Evolutionary conservation across 2,888 invertebrate species (phyloP).

Genomic region (Oscheius sp.): DNA sequence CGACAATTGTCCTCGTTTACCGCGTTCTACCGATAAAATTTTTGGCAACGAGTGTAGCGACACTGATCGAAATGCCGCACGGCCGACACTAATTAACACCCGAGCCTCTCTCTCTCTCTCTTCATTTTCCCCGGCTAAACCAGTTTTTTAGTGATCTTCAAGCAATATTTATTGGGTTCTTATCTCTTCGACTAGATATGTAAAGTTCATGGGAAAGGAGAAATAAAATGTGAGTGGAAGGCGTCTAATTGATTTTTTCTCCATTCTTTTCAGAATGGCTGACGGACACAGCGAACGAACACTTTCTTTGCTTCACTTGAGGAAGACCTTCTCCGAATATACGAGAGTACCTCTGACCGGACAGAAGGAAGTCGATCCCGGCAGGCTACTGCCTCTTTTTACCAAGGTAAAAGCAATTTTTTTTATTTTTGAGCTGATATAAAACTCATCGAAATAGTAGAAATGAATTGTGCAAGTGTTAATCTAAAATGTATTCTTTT

Average conservation of each 20-base stretch:
- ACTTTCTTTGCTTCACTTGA: constrained; percentile 91
- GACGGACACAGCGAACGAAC: constrained; percentile 73
- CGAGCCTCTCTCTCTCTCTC: background rate
- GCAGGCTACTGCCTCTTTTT: constrained; percentile 95
- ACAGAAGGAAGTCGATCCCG: constrained; percentile 82
- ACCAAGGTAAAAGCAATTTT: constrained; percentile 71
- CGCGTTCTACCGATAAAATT: background rate
- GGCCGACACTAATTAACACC: constrained; percentile 23
- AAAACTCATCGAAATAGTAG: too few species aligned
- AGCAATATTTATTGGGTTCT: too few species aligned
- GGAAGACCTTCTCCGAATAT: constrained; percentile 93
- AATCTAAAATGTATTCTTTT: too few species aligned
- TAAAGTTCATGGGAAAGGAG: background rate
- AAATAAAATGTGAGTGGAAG: background rate
- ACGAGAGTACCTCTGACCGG: constrained; percentile 79
- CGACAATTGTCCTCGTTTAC: background rate
- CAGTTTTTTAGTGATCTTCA: background rate
- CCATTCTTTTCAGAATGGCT: constrained; percentile 26
- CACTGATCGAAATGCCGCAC: constrained; percentile 23
- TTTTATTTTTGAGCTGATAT: background rate
- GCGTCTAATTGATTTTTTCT: background rate
- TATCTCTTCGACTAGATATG: background rate
- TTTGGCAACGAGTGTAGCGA: background rate
- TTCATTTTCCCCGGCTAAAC: background rate
- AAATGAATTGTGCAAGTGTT: too few species aligned